phyloP scores from a whole-genome alignment of 2,888 invertebrate genomes.

The Poecilobothrus nobilitatus region DNA sequence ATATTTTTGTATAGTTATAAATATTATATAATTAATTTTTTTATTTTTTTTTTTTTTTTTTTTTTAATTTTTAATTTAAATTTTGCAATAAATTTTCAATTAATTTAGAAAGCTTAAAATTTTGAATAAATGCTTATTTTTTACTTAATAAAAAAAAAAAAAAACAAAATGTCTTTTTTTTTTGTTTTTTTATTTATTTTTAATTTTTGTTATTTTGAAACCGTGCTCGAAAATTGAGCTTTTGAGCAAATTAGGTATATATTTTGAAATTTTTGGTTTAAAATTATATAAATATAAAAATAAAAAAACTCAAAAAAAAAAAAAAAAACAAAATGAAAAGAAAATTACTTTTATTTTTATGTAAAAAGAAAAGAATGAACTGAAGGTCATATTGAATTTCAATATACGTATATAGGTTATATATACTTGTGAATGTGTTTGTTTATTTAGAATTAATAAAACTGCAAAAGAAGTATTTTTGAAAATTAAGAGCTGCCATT shows the following conservation, averaged over 20 bases:
- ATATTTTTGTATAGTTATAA: too few species aligned
- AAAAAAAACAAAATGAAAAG: too few species aligned
- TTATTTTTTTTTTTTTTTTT: too few species aligned
- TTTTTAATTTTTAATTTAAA: background rate
- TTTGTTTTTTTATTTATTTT: background rate
- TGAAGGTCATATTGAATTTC: too few species aligned
- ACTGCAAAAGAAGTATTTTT: too few species aligned
- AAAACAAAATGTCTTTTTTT: background rate
- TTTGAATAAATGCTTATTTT: background rate
- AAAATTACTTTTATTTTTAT: too few species aligned
- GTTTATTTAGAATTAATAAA: too few species aligned
- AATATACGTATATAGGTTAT: too few species aligned
- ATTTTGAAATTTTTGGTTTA: background rate
- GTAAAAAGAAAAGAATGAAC: too few species aligned
- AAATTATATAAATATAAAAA: background rate
- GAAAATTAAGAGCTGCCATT: too few species aligned
- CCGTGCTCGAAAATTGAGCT: slow-evolving; percentile 6
- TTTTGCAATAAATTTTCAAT: background rate
- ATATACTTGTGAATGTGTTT: too few species aligned
- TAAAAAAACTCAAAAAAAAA: background rate
- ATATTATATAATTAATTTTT: too few species aligned
- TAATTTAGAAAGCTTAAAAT: background rate
- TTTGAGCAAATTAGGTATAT: background rate
- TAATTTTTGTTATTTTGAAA: background rate
- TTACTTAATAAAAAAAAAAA: background rate